phyloP scores from a whole-genome alignment of 2,797 vertebrate genomes.

The Oceanodroma leucorhoa region DNA sequence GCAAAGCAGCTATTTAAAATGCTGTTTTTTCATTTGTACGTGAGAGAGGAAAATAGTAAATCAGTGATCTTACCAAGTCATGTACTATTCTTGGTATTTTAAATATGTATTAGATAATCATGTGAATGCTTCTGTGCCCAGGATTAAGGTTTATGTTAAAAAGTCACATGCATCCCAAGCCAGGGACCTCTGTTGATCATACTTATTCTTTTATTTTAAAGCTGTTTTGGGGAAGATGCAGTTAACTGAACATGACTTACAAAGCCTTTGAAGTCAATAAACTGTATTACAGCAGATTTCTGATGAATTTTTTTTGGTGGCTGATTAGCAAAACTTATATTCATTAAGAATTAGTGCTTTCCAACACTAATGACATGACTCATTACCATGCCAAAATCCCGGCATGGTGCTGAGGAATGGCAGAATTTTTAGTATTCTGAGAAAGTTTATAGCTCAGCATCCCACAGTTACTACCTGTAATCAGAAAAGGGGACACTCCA shows the following conservation, averaged over 20 bases:
- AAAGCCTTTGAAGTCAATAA: background rate
- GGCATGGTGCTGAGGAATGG: background rate
- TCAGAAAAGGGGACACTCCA: background rate
- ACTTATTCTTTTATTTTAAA: background rate
- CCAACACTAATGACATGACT: background rate
- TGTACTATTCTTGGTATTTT: slow-evolving; percentile 42
- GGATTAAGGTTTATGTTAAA: slow-evolving; percentile 42
- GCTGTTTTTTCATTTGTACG: accelerated
- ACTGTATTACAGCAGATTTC: background rate
- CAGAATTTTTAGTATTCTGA: background rate
- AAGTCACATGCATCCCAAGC: slow-evolving; percentile 34
- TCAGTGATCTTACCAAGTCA: background rate
- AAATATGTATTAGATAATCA: slow-evolving; percentile 52
- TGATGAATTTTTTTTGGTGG: background rate
- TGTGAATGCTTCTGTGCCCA: background rate
- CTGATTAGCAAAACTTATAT: background rate
- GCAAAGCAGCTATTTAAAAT: background rate
- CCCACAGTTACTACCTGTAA: background rate
- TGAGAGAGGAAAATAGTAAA: background rate
- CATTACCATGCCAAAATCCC: background rate
- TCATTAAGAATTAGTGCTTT: background rate
- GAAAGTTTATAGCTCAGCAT: background rate
- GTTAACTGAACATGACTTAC: background rate
- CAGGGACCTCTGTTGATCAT: background rate
- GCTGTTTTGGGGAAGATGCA: background rate